phyloP scores from a whole-genome alignment of 1,140 invertebrate genomes.

The Aradophagus sp. region DNA sequence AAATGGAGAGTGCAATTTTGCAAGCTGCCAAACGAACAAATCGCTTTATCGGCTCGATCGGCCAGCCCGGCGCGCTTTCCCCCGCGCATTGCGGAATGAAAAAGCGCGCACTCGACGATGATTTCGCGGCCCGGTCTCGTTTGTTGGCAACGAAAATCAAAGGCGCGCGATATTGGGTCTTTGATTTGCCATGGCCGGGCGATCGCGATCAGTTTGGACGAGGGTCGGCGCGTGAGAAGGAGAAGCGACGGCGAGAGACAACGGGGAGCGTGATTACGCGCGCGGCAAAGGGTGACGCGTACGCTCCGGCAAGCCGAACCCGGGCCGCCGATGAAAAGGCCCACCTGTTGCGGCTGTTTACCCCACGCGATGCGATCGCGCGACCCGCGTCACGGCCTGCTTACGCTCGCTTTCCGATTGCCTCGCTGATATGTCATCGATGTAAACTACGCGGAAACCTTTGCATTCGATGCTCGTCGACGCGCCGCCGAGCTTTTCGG shows the following conservation, averaged over 20 bases:
- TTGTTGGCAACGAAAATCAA: slow-evolving; percentile 32
- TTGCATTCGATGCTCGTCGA: slow-evolving; percentile 32
- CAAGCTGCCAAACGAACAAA: too few relatives aligned
- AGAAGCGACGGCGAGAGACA: slow-evolving; percentile 18
- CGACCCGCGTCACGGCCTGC: slow-evolving; percentile 37
- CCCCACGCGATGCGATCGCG: slow-evolving; percentile 42
- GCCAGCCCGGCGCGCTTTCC: too few relatives aligned
- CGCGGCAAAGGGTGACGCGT: slow-evolving; percentile 46
- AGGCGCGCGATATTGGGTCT: slow-evolving; percentile 39
- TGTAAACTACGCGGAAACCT: slow-evolving; percentile 50
- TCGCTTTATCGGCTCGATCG: too few relatives aligned
- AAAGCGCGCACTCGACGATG: too few relatives aligned
- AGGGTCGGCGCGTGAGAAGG: slow-evolving; percentile 40
- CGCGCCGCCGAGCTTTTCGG: too few relatives aligned
- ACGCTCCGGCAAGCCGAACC: slow-evolving; percentile 44
- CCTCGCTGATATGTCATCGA: slow-evolving; percentile 52
- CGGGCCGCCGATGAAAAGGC: slow-evolving; percentile 56
- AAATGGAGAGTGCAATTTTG: too few relatives aligned
- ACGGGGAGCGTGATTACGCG: slow-evolving; percentile 56
- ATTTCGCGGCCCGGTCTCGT: slow-evolving; percentile 10
- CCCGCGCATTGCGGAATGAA: too few relatives aligned
- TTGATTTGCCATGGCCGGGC: slow-evolving; percentile 14
- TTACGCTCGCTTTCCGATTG: slow-evolving; percentile 43
- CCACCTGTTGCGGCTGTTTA: slow-evolving; percentile 68
- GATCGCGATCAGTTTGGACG: slow-evolving; percentile 38